phyloP scores from a whole-genome alignment of 2,113 vertebrate species.

The Thalassoma bifasciatum region DNA sequence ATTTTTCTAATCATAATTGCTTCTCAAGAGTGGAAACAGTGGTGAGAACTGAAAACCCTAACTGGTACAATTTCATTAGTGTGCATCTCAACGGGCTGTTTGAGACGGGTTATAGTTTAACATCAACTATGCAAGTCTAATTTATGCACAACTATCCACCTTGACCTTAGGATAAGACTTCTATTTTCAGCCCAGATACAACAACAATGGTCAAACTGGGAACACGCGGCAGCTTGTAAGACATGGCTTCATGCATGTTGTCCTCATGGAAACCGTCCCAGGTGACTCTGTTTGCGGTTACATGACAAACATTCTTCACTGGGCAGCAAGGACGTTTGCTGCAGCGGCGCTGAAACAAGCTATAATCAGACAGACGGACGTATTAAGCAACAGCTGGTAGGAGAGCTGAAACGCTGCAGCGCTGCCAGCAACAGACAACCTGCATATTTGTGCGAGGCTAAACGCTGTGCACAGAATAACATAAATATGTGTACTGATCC shows the following conservation, averaged over 20 bases:
- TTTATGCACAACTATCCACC: constrained; percentile 13
- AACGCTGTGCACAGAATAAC: constrained; percentile 11
- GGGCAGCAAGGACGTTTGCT: constrained; percentile 49
- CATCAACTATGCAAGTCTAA: not conserved
- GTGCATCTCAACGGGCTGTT: constrained; percentile 20
- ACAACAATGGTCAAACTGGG: not conserved
- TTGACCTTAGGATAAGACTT: constrained; percentile 25
- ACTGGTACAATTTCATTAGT: constrained; percentile 37
- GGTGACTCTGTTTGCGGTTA: constrained; percentile 55
- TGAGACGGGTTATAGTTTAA: constrained; percentile 13
- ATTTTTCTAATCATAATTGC: constrained; percentile 60
- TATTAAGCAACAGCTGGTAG: constrained; percentile 68
- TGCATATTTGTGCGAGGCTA: constrained; percentile 24
- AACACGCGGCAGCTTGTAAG: not conserved
- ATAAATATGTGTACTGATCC: constrained; percentile 1
- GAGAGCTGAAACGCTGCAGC: constrained; percentile 22
- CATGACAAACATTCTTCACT: constrained; percentile 46
- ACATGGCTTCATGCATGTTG: constrained; percentile 7
- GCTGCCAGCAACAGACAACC: constrained; percentile 24
- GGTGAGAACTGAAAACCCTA: not conserved
- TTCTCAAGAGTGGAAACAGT: constrained; percentile 33
- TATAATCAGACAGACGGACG: constrained; percentile 57
- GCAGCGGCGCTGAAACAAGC: constrained; percentile 52
- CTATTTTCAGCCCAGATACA: not conserved
- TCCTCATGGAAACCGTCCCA: constrained; percentile 17